Evolutionary conservation across 2,797 vertebrate species (phyloP).

Genomic region (Trachurus trachurus): DNA sequence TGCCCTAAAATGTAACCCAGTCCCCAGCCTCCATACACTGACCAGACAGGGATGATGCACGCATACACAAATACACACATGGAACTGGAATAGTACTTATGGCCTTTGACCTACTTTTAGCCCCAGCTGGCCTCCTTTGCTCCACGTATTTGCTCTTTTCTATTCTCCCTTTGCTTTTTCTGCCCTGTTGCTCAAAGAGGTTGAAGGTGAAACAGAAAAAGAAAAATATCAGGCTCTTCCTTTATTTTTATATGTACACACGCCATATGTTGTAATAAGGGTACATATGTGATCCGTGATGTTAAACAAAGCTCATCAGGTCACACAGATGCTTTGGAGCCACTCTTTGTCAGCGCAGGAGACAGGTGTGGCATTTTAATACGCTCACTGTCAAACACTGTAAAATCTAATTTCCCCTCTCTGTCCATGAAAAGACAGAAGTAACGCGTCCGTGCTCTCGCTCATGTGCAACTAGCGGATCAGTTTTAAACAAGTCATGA

Average conservation of each 20-base stretch:
- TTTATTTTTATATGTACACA: neutral
- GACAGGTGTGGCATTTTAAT: conserved; percentile 25
- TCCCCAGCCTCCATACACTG: conserved; percentile 33
- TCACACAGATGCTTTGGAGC: conserved; percentile 7
- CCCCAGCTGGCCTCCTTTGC: conserved; percentile 1
- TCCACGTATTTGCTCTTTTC: conserved; percentile 2
- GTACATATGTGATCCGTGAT: neutral
- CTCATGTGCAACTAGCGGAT: conserved; percentile 3
- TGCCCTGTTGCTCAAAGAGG: neutral
- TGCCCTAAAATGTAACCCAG: conserved; percentile 51
- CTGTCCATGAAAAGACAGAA: neutral
- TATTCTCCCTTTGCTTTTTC: neutral
- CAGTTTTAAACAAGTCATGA: conserved; percentile 58
- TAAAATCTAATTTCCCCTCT: conserved; percentile 20
- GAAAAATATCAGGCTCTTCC: neutral
- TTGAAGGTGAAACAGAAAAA: neutral
- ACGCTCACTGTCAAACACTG: conserved; percentile 21
- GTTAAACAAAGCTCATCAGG: neutral
- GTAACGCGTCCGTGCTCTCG: neutral
- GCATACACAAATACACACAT: conserved; percentile 21
- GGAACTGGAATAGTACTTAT: conserved; percentile 34
- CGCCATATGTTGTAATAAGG: too few relatives aligned
- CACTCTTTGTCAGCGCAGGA: conserved; percentile 19
- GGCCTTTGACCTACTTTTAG: conserved; percentile 61
- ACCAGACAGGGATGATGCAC: conserved; percentile 20